Percentiles rank a stretch among this genome's conserved stretches.
phyloP scores from a whole-genome alignment of 2,888 invertebrate genomes.

The Sarcophaga carnaria region DNA sequence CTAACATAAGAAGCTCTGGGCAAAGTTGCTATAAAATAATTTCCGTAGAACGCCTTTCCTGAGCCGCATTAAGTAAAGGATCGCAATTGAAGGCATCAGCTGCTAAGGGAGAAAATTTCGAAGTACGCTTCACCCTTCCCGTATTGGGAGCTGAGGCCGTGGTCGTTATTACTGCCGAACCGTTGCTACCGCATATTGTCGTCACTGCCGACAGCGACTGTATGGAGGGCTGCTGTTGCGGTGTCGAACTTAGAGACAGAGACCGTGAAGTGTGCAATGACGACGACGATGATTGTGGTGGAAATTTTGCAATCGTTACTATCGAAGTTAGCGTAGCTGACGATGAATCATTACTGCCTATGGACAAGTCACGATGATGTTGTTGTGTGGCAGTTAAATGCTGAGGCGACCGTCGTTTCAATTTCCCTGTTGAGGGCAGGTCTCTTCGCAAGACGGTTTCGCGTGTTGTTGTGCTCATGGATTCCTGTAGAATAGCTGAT shows the following conservation, averaged over 20 bases:
- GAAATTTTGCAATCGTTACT: slow-evolving; percentile 77
- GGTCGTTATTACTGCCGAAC: slow-evolving; percentile 72
- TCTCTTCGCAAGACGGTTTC: slow-evolving; percentile 19
- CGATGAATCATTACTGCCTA: slow-evolving; percentile 79
- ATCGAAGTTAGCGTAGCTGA: slow-evolving; percentile 79
- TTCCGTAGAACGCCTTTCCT: slow-evolving; percentile 78
- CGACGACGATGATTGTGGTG: slow-evolving; percentile 69
- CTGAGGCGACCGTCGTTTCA: slow-evolving; percentile 45
- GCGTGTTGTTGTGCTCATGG: slow-evolving; percentile 67
- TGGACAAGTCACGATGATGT: slow-evolving; percentile 50
- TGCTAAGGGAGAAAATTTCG: slow-evolving; percentile 74
- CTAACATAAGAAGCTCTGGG: slow-evolving; percentile 33
- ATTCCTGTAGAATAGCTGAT: slow-evolving; percentile 79
- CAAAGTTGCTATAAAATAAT: slow-evolving; percentile 80
- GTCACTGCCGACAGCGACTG: slow-evolving; percentile 72
- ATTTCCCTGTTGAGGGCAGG: slow-evolving; percentile 31
- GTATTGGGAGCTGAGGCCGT: slow-evolving; percentile 72
- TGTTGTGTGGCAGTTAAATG: slow-evolving; percentile 41
- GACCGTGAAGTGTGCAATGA: slow-evolving; percentile 63
- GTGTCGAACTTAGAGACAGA: slow-evolving; percentile 59
- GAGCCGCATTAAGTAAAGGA: slow-evolving; percentile 76
- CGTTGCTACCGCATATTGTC: slow-evolving; percentile 74
- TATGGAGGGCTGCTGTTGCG: slow-evolving; percentile 71
- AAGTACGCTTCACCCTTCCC: slow-evolving; percentile 71
- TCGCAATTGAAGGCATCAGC: slow-evolving; percentile 77